Conservation (phyloP, 2,113 vertebrate genomes). For the Grus americana region DNA sequence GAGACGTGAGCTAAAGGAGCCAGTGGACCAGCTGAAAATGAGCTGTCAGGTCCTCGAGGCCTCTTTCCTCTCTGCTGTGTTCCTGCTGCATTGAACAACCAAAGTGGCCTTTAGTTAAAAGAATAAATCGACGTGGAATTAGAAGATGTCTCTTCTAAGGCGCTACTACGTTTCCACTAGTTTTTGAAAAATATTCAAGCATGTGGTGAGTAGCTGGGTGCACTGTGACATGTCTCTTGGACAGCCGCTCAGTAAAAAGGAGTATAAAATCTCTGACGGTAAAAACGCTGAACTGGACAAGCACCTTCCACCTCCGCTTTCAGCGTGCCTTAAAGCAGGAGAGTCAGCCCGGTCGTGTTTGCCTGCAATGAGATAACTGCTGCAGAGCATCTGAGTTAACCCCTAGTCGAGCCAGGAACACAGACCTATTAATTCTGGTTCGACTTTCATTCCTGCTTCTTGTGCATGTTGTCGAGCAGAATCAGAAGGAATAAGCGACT, state of each 20-base stretch:
- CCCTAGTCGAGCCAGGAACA: neutral
- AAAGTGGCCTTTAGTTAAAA: neutral
- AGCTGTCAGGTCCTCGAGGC: neutral
- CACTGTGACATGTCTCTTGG: neutral
- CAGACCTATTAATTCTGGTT: neutral
- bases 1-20: neutral
- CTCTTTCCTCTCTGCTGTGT: neutral
- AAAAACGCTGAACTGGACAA: neutral
- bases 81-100: neutral
- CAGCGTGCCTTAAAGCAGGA: neutral
- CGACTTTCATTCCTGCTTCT: neutral
- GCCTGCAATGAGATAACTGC: neutral
- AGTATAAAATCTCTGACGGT: neutral
- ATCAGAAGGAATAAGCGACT: neutral
- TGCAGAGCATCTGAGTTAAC: neutral
- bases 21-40: neutral
- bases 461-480: neutral
- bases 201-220: neutral
- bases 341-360: neutral
- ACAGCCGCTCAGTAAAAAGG: neutral
- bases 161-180: neutral
- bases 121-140: neutral
- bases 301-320: neutral
- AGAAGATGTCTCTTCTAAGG: neutral
- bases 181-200: neutral